These are phyloP conservation scores for Leptinotarsa undecemlineata DNA, from an alignment of 1,140 invertebrate species.

Conservation along the genomic window DNA sequence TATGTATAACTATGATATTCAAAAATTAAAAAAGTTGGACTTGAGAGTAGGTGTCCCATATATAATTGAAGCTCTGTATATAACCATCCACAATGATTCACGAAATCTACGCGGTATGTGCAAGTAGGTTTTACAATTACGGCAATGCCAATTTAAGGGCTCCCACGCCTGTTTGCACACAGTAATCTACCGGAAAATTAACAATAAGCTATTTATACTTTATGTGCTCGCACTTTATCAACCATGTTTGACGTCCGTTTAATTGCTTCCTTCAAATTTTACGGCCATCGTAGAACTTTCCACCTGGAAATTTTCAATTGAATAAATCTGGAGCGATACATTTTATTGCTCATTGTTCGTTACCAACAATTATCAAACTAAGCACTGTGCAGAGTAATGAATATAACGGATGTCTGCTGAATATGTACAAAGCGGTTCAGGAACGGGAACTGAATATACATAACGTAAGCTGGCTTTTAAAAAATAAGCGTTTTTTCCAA, in stretches of 20 bases:
- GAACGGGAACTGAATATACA: too few relatives aligned
- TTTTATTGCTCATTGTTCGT: neutral
- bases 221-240: neutral
- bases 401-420: too few relatives aligned
- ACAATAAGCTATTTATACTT: neutral
- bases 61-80: neutral
- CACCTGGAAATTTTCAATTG: neutral
- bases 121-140: neutral
- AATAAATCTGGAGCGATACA: neutral
- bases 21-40: too few relatives aligned
- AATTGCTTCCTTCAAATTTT: slow-evolving; percentile 4
- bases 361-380: neutral
- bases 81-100: neutral
- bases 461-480: too few relatives aligned
- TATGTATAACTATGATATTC: too few relatives aligned
- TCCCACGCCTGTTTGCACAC: neutral
- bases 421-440: too few relatives aligned
- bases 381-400: too few relatives aligned
- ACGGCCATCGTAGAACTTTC: neutral
- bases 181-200: slow-evolving; percentile 3
- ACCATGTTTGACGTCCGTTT: neutral
- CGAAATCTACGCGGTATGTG: neutral
- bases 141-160: neutral
- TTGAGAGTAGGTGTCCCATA: too few relatives aligned
- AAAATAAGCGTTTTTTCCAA: too few relatives aligned